These are phyloP conservation scores for Cyclophora punctaria DNA, from an alignment of 2,888 invertebrate species.

Conservation along the genomic window DNA sequence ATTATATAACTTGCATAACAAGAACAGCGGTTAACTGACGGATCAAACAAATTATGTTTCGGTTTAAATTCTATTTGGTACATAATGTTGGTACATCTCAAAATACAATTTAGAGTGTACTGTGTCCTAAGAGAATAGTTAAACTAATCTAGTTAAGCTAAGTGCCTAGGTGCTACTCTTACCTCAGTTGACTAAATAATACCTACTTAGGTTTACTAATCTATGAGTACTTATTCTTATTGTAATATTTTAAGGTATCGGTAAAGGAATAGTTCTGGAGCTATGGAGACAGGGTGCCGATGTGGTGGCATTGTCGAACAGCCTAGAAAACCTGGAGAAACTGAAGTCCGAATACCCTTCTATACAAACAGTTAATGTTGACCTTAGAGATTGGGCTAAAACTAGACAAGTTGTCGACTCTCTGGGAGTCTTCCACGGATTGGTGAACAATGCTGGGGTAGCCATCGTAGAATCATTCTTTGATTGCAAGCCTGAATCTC, in stretches of 20 bases:
- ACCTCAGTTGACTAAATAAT: too few species aligned
- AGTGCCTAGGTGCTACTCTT: too few species aligned
- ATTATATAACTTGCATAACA: too few species aligned
- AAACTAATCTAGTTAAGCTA: too few species aligned
- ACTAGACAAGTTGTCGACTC: slow-evolving; percentile 74
- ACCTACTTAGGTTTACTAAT: too few species aligned
- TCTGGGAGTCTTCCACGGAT: slow-evolving; percentile 80
- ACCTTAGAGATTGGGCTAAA: slow-evolving; percentile 83
- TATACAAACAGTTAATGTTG: slow-evolving; percentile 78
- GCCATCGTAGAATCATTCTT: slow-evolving; percentile 81
- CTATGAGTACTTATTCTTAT: not conserved
- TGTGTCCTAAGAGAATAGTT: too few species aligned
- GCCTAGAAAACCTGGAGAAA: slow-evolving; percentile 75
- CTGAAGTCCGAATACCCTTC: slow-evolving; percentile 76
- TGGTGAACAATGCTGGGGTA: slow-evolving; percentile 92
- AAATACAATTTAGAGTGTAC: too few species aligned
- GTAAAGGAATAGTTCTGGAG: slow-evolving; percentile 80
- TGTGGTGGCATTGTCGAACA: slow-evolving; percentile 84
- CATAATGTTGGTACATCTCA: too few species aligned
- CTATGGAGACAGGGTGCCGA: slow-evolving; percentile 79
- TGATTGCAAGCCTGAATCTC: slow-evolving; percentile 78
- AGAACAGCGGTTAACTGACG: too few species aligned
- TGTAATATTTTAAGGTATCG: slow-evolving; percentile 74
- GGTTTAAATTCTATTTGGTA: too few species aligned
- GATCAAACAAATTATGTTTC: too few species aligned